Percentiles rank a stretch among this genome's conserved stretches.
phyloP scores from a whole-genome alignment of 2,113 vertebrate genomes.

The Pavo muticus region DNA sequence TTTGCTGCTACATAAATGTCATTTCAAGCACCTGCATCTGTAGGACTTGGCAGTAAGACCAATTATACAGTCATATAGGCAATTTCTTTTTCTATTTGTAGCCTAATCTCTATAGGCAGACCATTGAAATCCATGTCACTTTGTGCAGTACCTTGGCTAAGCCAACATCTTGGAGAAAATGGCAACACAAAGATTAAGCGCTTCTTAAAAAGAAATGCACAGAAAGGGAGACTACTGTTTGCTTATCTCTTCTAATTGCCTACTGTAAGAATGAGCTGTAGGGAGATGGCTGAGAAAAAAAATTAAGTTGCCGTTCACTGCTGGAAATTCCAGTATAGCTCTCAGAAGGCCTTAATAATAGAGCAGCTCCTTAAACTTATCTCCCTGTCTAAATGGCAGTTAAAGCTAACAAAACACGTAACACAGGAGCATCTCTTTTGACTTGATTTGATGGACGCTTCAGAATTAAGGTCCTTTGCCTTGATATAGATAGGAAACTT shows the following conservation, averaged over 20 bases:
- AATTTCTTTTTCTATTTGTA: not conserved
- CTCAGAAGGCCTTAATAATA: not conserved
- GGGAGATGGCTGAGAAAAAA: not conserved
- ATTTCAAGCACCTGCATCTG: not conserved
- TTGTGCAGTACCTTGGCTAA: not conserved
- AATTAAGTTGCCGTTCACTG: not conserved
- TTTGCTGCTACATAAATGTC: not conserved
- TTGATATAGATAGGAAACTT: not conserved
- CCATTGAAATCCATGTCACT: not conserved
- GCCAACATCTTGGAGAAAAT: not conserved
- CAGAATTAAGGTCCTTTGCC: not conserved
- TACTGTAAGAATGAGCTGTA: not conserved
- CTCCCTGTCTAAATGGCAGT: not conserved
- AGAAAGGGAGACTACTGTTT: not conserved
- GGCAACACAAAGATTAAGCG: not conserved
- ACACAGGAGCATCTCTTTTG: not conserved
- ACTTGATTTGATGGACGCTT: not conserved
- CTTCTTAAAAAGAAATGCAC: not conserved
- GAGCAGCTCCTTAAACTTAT: not conserved
- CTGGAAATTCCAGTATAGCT: not conserved
- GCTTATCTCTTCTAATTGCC: not conserved
- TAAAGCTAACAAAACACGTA: not conserved
- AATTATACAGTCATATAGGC: not conserved
- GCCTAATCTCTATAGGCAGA: not conserved
- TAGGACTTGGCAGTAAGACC: not conserved